These are phyloP conservation scores for Platyura marginata DNA, from an alignment of 1,140 invertebrate genomes.

Conservation along the genomic window DNA sequence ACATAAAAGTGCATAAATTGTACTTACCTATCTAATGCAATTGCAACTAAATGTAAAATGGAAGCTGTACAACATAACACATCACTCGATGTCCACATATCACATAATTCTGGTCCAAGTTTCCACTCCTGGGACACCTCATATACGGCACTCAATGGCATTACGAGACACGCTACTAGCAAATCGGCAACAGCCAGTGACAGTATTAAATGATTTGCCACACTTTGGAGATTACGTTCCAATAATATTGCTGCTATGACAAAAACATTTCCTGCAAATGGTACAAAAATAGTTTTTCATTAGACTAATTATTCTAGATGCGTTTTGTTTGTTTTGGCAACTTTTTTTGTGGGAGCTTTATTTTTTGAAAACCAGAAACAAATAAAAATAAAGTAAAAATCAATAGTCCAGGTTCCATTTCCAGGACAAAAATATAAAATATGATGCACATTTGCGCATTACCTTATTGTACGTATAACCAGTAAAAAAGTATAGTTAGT, in stretches of 20 bases:
- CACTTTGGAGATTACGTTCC: slow-evolving; percentile 70
- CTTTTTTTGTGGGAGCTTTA: too few species aligned
- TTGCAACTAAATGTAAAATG: slow-evolving; percentile 86
- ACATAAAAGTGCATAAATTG: background rate
- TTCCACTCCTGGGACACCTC: slow-evolving; percentile 54
- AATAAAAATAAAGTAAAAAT: too few species aligned
- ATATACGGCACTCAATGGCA: slow-evolving; percentile 64
- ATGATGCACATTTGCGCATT: too few species aligned
- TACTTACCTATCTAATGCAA: slow-evolving; percentile 73
- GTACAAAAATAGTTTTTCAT: too few species aligned
- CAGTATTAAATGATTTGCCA: slow-evolving; percentile 73
- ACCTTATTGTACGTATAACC: too few species aligned
- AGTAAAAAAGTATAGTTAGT: too few species aligned
- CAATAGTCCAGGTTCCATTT: too few species aligned
- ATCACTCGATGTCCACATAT: slow-evolving; percentile 86
- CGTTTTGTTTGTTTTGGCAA: too few species aligned
- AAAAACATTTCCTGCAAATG: slow-evolving; percentile 75
- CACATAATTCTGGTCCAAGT: slow-evolving; percentile 69
- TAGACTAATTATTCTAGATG: too few species aligned
- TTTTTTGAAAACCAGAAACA: too few species aligned
- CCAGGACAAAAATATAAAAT: too few species aligned
- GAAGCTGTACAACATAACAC: slow-evolving; percentile 86
- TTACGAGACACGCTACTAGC: slow-evolving; percentile 67
- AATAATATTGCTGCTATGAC: slow-evolving; percentile 86
- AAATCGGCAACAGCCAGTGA: slow-evolving; percentile 74